A percentile compares a stretch with the other conserved stretches of the same genome.
phyloP scores from a whole-genome alignment of 2,797 vertebrate species.

The Gastrophryne carolinensis region DNA sequence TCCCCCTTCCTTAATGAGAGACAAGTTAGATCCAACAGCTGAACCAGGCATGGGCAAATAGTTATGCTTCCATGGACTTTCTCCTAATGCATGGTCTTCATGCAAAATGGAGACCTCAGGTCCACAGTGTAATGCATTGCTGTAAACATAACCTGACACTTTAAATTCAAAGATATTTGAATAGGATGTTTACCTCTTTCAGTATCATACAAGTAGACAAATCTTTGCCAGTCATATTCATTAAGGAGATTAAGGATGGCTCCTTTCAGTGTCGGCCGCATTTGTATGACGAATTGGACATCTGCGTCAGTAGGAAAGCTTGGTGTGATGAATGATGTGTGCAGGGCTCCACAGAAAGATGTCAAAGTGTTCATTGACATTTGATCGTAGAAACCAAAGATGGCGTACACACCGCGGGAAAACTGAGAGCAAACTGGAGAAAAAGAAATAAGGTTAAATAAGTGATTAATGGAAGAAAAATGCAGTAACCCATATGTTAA shows the following conservation, averaged over 20 bases:
- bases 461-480: background rate
- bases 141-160: too few species aligned
- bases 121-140: too few species aligned
- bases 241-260: conserved; percentile 92
- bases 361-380: conserved; percentile 99
- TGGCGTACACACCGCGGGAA: conserved; percentile 97
- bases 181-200: conserved; percentile 86
- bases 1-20: too few species aligned
- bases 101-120: too few species aligned
- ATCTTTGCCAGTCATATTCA: conserved; percentile 97
- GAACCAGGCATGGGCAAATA: too few species aligned
- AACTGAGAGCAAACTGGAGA: conserved; percentile 97
- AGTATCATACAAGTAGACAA: conserved; percentile 98
- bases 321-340: conserved; percentile 96
- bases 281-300: conserved; percentile 98
- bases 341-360: conserved; percentile 95
- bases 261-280: conserved; percentile 91
- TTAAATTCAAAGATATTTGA: background rate
- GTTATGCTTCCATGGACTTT: too few species aligned
- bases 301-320: conserved; percentile 97
- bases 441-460: conserved; percentile 47
- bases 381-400: conserved; percentile 99
- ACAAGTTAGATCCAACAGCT: too few species aligned
- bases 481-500: background rate
- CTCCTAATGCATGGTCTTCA: too few species aligned